Percentiles rank a stretch among this genome's conserved stretches.
Evolutionary conservation across 2,797 vertebrate species (phyloP).

Genomic region (Enteromius argenteus): DNA sequence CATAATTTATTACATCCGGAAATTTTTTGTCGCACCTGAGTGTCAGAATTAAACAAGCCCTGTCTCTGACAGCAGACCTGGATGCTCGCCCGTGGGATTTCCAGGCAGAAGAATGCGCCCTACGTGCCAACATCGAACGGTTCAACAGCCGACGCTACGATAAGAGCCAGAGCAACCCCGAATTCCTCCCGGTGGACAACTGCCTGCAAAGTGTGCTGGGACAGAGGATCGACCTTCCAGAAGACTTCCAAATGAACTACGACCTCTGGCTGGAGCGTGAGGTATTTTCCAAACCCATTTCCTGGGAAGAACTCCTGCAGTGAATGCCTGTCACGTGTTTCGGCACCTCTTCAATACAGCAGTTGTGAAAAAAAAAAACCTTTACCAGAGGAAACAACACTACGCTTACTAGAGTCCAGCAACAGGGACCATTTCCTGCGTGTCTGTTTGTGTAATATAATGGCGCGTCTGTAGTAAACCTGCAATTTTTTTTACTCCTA

Average conservation of each 20-base stretch:
- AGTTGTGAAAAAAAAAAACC: background rate
- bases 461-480: background rate
- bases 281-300: conserved; percentile 88
- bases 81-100: conserved; percentile 97
- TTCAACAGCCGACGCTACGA: conserved; percentile 88
- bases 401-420: conserved; percentile 17
- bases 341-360: background rate
- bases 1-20: background rate
- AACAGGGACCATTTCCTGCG: conserved; percentile 14
- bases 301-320: conserved; percentile 87
- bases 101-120: conserved; percentile 92
- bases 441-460: conserved; percentile 16
- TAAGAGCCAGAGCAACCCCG: conserved; percentile 80
- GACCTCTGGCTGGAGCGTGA: conserved; percentile 90
- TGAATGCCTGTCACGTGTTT: conserved; percentile 62
- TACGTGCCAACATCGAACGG: conserved; percentile 80
- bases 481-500: background rate
- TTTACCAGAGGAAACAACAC: conserved; percentile 12
- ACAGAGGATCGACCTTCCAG: conserved; percentile 83
- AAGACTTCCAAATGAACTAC: conserved; percentile 89
- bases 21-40: background rate
- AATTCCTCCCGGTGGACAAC: conserved; percentile 87
- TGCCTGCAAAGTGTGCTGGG: conserved; percentile 89
- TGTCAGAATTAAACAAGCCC: conserved; percentile 9
- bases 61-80: conserved; percentile 80